Percentiles rank a stretch among this genome's conserved stretches.
These are phyloP conservation scores for Embiotoca jacksoni DNA, from an alignment of 2,113 vertebrate genomes.

Conservation along the genomic window DNA sequence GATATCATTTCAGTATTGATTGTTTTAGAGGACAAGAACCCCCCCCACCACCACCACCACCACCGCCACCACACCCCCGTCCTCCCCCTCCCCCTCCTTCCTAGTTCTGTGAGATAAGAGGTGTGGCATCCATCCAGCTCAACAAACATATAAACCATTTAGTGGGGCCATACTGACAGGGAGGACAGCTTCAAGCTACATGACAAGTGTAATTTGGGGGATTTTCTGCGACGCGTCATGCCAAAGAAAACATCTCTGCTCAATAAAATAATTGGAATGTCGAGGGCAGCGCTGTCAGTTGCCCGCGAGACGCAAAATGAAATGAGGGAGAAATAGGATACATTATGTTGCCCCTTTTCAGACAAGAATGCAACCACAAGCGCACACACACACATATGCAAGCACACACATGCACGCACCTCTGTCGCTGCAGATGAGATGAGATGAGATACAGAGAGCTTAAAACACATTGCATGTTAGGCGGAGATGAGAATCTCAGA, in stretches of 20 bases:
- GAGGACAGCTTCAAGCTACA: constrained; percentile 75
- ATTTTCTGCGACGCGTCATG: constrained; percentile 82
- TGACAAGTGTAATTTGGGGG: constrained; percentile 86
- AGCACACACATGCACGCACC: constrained; percentile 38
- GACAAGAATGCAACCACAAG: constrained; percentile 75
- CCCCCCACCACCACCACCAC: neutral
- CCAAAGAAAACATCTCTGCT: constrained; percentile 83
- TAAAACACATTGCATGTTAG: constrained; percentile 72
- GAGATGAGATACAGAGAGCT: constrained; percentile 71
- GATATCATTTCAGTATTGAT: constrained; percentile 71
- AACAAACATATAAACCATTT: constrained; percentile 78
- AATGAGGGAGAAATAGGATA: constrained; percentile 81
- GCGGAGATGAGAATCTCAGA: constrained; percentile 69
- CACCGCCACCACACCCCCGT: too few relatives aligned
- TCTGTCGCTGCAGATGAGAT: constrained; percentile 67
- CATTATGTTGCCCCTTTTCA: constrained; percentile 76
- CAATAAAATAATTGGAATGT: constrained; percentile 85
- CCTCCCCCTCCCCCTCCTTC: neutral
- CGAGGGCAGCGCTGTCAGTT: constrained; percentile 70
- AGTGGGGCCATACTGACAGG: constrained; percentile 74
- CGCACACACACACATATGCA: constrained; percentile 34
- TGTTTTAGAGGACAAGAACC: constrained; percentile 52
- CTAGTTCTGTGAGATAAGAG: constrained; percentile 75
- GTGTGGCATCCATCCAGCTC: constrained; percentile 81
- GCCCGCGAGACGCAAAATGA: constrained; percentile 63